Base-by-base conservation (phyloP, 2,888 invertebrate species). In the Agrilus mali region DNA sequence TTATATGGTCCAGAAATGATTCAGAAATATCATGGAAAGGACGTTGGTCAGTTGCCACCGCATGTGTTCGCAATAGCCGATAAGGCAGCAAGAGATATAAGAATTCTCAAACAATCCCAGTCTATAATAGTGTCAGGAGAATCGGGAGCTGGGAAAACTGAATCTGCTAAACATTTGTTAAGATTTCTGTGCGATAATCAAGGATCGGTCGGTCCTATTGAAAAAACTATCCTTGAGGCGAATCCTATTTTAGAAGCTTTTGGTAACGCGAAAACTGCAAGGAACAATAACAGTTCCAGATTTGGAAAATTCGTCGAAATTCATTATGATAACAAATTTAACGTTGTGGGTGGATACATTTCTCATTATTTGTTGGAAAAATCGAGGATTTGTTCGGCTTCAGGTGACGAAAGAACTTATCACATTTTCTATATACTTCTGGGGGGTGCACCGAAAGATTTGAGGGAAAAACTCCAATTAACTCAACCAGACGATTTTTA, bases 231-330 rank as follows among this genome's bases (percentile, higher is more conserved):
- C 60, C 72, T 96, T 20, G 94, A 96, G 66, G 94, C 94, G 8
- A 95, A 94, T 67, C 95, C 95, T 1, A 83, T 95, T 39, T 70
- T 95, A 43, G 96, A 96, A 68, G 88, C 92, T 7, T 96, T 96
- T 67, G 96, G 95, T 40, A 96, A 96, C 70, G 95, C 96, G 1
- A 98, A 97, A 67, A 97, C 97, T 0, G 90, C 94, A 0, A 77
- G 97, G 33, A 97, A 98, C 69, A 97, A 98, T 71, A 97, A 98
- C 75, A 92, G 92, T 54, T 92, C 90, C 37, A 81, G 97, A 42
- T 98, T 98, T 71, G 97, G 97, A 49, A 97, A 97, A 70, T 97
- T 98, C 69, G 95, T 98, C 72, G 96, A 97, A 67, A 94, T 98
- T 15, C 97, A 97, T 69, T 97, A 97, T 68, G 87, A 85, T 63